Evolutionary conservation across 2,113 vertebrate genomes (phyloP), one percentile per base, ranked within the genome.

Genomic region (Andinoacara biseriatus): DNA sequence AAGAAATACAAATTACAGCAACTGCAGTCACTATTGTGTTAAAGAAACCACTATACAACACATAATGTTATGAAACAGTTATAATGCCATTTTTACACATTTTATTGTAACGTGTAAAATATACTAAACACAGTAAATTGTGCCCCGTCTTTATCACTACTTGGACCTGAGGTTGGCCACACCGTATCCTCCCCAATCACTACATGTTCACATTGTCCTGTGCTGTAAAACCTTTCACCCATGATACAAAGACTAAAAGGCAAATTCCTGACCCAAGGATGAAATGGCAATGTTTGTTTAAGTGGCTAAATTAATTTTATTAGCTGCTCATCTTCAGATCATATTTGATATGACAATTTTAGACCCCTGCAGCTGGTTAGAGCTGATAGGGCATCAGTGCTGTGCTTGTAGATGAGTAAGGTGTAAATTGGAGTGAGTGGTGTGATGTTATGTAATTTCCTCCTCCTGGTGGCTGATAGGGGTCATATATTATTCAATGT

Each of bases 401-500:
- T 4, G 26, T 54, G 26, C 43, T 52, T 57, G 60, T 22, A 38
- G 33, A 78, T 9, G 26, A 74, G 56, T n/a, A 43, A 69, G 52
- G 76, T 85, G 83, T 75, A 76, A 81, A 87, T 35, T 43, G 9
- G 78, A 79, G 38, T 0, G 67, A 74, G 61, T 20, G 56, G 35
- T 80, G 63, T 58, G 58, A 63, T 13, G 49, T 61, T 69, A 58
- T 60, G 33, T 35, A 20, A 81, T 76, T 74, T 80, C 38, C 40
- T 46, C 35, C 65, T 46, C 29, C 49, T 62, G 49, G 26, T 67
- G 75, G 67, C 26, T 74, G 46, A 56, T 76, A 79, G 22, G 43
- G 6, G 7, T 74, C 20, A 83, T 76, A 67, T 74, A 60, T 83
- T 33, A 57, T 61, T 77, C 56, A 58, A 33, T 63, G 62, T 80